Conservation (phyloP, 2,797 vertebrate genomes). For the Melanotaenia pygmaea region DNA sequence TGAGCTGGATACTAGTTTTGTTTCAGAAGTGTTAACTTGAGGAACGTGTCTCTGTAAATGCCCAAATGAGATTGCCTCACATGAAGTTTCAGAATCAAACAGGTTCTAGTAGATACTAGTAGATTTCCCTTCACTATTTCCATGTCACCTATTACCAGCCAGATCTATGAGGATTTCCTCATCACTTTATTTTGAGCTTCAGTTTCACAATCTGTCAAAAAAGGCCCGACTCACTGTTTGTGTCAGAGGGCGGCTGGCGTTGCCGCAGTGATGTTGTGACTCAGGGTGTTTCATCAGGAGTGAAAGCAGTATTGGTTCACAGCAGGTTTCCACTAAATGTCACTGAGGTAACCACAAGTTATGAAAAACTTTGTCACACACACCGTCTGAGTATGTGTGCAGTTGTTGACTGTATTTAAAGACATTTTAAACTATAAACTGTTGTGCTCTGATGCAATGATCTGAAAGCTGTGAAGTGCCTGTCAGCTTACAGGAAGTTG, state of each 20-base stretch:
- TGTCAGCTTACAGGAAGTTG: conserved; percentile 79
- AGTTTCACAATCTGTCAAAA: conserved; percentile 22
- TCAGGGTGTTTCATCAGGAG: conserved; percentile 67
- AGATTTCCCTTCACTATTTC: neutral
- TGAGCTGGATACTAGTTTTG: neutral
- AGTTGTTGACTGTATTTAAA: conserved; percentile 71
- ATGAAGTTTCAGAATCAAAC: neutral
- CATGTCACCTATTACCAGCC: neutral
- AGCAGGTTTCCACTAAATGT: conserved; percentile 44
- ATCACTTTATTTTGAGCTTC: conserved; percentile 3
- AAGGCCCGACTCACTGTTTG: conserved; percentile 1
- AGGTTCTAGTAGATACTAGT: neutral
- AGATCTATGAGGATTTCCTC: conserved; percentile 2
- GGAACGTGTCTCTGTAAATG: neutral
- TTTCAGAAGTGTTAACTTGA: neutral
- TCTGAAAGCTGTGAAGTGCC: conserved; percentile 68
- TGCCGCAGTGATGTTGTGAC: conserved; percentile 53
- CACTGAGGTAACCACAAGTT: conserved; percentile 32
- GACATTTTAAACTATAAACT: conserved; percentile 74
- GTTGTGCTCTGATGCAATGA: conserved; percentile 79
- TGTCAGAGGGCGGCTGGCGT: conserved; percentile 40
- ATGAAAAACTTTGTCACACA: conserved; percentile 30
- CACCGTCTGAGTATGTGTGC: conserved; percentile 27
- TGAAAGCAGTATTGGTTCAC: conserved; percentile 54
- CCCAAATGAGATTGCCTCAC: neutral